These are phyloP conservation scores for Dendrolimus punctatus DNA, from an alignment of 1,140 invertebrate species.

Conservation along the genomic window DNA sequence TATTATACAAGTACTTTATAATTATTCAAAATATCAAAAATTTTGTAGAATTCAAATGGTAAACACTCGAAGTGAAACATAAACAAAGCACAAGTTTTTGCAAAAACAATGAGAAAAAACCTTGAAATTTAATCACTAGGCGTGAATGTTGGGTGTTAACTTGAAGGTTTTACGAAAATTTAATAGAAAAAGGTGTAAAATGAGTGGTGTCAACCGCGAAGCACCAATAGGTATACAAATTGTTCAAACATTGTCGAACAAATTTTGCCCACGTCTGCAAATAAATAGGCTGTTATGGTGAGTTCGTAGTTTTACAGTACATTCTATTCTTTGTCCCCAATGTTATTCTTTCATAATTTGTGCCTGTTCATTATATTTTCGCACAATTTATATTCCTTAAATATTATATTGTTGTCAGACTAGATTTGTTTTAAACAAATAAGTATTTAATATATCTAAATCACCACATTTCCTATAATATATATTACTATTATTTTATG, in stretches of 20 bases:
- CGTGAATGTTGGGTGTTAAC: constrained; percentile 21
- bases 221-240: constrained; percentile 72
- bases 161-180: constrained; percentile 21
- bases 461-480: too few species aligned
- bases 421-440: too few species aligned
- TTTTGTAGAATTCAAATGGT: not conserved
- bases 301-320: constrained; percentile 19
- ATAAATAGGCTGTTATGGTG: constrained; percentile 75
- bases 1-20: too few species aligned
- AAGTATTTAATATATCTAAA: too few species aligned
- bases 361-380: too few species aligned
- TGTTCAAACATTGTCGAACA: constrained; percentile 64
- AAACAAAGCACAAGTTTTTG: constrained; percentile 29
- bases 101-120: constrained; percentile 16
- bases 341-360: too few species aligned
- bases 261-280: constrained; percentile 70
- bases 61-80: constrained; percentile 9
- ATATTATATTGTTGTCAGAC: too few species aligned
- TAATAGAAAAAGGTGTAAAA: constrained; percentile 43
- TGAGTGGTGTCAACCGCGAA: constrained; percentile 67
- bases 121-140: constrained; percentile 7
- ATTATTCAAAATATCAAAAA: too few species aligned
- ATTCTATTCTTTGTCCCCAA: too few species aligned
- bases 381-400: too few species aligned
- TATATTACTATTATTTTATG: too few species aligned